Evolutionary conservation across 2,113 vertebrate genomes (phyloP).

Genomic region (Sterrhoptilus dennistouni): DNA sequence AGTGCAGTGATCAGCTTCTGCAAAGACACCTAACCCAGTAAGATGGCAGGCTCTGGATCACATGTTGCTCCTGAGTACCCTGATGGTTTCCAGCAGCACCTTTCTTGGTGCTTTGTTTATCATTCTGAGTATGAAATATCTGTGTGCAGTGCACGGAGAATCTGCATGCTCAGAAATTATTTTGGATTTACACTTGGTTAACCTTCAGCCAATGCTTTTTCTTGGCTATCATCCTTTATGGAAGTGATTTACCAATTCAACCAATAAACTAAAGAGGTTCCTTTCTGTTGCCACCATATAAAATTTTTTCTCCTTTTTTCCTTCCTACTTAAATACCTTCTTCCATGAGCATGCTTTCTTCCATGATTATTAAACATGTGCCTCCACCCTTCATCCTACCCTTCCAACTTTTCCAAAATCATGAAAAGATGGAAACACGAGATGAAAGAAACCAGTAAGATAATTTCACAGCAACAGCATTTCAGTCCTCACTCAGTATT

Average conservation of each 20-base stretch:
- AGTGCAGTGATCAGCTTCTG: neutral
- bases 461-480: neutral
- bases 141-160: accelerated
- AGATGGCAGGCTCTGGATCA: neutral
- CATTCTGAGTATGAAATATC: neutral
- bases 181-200: neutral
- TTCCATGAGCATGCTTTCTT: neutral
- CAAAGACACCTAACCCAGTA: neutral
- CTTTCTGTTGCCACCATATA: neutral
- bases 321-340: neutral
- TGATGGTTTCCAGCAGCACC: neutral
- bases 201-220: neutral
- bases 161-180: neutral
- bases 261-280: neutral
- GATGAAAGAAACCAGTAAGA: neutral
- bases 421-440: neutral
- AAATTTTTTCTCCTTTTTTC: neutral
- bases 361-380: neutral
- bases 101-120: neutral
- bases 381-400: neutral
- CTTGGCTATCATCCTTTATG: neutral
- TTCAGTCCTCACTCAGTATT: neutral
- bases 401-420: neutral
- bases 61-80: neutral
- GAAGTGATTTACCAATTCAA: neutral